A percentile compares a stretch with the other conserved stretches of the same genome.
Conservation (phyloP, 2,888 invertebrate species). For the Serrognathus titanus region DNA sequence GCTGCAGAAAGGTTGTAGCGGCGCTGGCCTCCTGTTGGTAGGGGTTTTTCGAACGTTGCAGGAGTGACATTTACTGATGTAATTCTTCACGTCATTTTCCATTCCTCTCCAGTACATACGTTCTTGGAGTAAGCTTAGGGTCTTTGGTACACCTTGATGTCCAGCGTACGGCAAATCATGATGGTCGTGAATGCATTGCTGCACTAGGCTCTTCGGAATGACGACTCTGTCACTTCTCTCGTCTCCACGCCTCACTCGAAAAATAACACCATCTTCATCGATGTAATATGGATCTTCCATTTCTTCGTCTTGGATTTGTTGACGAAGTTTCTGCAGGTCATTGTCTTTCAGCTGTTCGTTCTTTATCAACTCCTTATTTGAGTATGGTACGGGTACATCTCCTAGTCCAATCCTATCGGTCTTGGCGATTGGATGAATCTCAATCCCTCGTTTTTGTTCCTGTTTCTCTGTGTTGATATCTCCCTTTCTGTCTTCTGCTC, state of each 20-base stretch:
- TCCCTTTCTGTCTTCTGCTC: too few relatives aligned
- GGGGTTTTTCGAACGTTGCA: conserved; percentile 31
- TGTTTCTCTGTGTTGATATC: too few relatives aligned
- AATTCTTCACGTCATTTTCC: conserved; percentile 25
- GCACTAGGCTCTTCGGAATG: conserved; percentile 11
- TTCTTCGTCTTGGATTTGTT: too few relatives aligned
- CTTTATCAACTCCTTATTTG: too few relatives aligned
- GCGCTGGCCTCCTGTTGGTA: conserved; percentile 22
- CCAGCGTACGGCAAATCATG: conserved; percentile 28
- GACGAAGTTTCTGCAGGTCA: too few relatives aligned
- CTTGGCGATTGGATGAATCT: too few relatives aligned
- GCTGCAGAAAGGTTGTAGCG: conserved; percentile 24
- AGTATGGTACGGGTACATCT: too few relatives aligned
- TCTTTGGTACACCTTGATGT: conserved; percentile 34
- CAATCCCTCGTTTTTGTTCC: too few relatives aligned
- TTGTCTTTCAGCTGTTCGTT: too few relatives aligned
- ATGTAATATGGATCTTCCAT: conserved; percentile 8
- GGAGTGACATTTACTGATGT: conserved; percentile 24
- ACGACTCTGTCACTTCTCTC: conserved; percentile 14
- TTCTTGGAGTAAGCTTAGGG: conserved; percentile 22
- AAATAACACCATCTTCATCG: conserved; percentile 15
- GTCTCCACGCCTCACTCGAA: not conserved
- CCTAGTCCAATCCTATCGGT: too few relatives aligned
- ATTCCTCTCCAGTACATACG: conserved; percentile 31
- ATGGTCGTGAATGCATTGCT: conserved; percentile 18